A percentile compares a stretch with the other conserved stretches of the same genome.
phyloP scores from a whole-genome alignment of 2,888 invertebrate genomes.

The Lasioglossum morio region DNA sequence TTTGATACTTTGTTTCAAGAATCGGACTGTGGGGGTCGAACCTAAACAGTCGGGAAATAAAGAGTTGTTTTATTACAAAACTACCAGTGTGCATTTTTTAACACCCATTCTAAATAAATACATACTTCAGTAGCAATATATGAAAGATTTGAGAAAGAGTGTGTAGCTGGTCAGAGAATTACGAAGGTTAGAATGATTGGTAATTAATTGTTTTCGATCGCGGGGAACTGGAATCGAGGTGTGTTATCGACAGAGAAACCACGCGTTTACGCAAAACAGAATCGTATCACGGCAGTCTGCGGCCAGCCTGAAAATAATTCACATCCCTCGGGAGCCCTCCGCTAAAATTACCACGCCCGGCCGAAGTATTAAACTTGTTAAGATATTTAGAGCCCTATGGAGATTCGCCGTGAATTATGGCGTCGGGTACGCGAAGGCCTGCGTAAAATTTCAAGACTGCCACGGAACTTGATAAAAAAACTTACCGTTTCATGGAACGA shows the following conservation, averaged over 20 bases:
- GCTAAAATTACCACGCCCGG: constrained; percentile 61
- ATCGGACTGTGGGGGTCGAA: too few species aligned
- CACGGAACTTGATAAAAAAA: constrained; percentile 49
- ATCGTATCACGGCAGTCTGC: constrained; percentile 42
- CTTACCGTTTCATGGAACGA: neutral
- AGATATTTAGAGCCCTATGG: constrained; percentile 71
- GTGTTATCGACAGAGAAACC: neutral
- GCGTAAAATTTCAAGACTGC: constrained; percentile 61
- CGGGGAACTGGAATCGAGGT: neutral
- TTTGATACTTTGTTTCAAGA: too few species aligned
- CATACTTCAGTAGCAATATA: too few species aligned
- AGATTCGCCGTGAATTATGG: constrained; percentile 67
- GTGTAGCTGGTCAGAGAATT: neutral
- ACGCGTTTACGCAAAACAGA: constrained; percentile 18
- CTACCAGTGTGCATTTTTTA: too few species aligned
- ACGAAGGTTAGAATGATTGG: neutral
- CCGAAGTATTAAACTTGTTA: constrained; percentile 73
- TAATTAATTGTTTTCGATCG: neutral
- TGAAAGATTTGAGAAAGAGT: neutral
- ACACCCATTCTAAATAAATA: too few species aligned
- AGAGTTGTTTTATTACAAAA: too few species aligned
- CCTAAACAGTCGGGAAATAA: too few species aligned
- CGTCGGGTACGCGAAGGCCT: constrained; percentile 49
- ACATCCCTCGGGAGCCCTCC: constrained; percentile 61
- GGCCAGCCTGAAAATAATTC: constrained; percentile 64